Conservation (phyloP, 2,797 vertebrate genomes). For the Galago senegalensis region DNA sequence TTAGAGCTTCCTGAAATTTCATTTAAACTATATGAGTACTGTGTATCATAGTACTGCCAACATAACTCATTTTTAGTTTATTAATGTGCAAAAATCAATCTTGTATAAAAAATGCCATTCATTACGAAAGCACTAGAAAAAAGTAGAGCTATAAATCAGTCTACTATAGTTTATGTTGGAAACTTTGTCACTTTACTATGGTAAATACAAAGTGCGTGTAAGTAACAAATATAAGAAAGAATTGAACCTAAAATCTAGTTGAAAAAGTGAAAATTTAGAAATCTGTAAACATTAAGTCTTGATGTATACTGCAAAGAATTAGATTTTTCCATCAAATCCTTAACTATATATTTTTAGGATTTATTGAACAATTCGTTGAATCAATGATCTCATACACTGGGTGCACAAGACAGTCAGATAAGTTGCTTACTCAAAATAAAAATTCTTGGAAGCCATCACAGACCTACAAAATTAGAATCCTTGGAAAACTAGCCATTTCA, state of each 20-base stretch:
- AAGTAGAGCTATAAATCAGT: neutral
- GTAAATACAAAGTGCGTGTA: neutral
- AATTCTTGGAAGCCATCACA: neutral
- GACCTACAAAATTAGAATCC: neutral
- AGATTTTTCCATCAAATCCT: neutral
- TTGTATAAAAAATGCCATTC: neutral
- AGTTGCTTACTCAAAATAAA: neutral
- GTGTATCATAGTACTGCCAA: neutral
- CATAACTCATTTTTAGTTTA: constrained; percentile 13
- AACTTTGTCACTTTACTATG: neutral
- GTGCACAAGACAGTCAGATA: neutral
- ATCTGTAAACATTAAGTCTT: neutral
- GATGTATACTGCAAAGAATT: neutral
- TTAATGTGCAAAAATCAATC: neutral
- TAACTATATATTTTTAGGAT: neutral
- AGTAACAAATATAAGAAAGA: neutral
- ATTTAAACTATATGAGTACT: neutral
- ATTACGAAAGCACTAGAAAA: neutral
- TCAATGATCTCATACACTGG: neutral
- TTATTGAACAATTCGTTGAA: neutral
- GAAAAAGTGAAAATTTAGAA: neutral
- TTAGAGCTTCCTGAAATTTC: neutral
- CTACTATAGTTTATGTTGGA: neutral
- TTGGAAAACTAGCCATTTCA: neutral
- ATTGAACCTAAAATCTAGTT: neutral